Conservation (phyloP, 2,797 vertebrate genomes). For the Oreochromis mossambicus region DNA sequence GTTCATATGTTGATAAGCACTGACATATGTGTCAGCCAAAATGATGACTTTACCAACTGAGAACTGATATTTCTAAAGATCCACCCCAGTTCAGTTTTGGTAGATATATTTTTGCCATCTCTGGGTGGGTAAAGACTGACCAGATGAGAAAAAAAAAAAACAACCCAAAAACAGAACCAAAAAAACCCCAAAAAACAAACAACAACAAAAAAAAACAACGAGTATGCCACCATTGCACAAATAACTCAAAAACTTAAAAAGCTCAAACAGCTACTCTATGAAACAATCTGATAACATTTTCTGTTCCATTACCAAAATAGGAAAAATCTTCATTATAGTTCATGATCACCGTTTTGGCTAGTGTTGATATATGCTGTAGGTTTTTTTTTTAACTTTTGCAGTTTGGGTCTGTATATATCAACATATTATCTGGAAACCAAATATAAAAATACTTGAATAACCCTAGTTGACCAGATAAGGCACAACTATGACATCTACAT, state of each 20-base stretch:
- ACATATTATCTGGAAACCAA: not conserved
- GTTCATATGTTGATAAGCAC: not conserved
- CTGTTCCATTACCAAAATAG: not conserved
- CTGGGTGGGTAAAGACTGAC: not conserved
- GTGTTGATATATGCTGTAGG: not conserved
- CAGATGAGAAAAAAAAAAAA: rapidly evolving
- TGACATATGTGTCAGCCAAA: not conserved
- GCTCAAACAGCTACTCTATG: not conserved
- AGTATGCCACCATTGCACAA: not conserved
- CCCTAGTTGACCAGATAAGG: not conserved
- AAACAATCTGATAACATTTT: not conserved
- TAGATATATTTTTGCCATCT: not conserved
- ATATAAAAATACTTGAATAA: not conserved
- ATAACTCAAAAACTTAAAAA: not conserved
- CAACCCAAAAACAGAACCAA: not conserved
- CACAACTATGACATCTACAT: not conserved
- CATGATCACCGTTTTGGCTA: not conserved
- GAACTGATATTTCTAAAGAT: not conserved
- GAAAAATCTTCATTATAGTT: not conserved
- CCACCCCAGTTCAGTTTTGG: not conserved
- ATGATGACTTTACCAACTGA: not conserved
- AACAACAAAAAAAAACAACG: not conserved
- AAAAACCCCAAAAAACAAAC: no score
- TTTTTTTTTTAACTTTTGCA: not conserved
- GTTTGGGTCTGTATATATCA: not conserved